A percentile compares a stretch with the other conserved stretches of the same genome.
These are phyloP conservation scores for Drosophila repleta DNA, from an alignment of 1,140 invertebrate species.

Conservation along the genomic window DNA sequence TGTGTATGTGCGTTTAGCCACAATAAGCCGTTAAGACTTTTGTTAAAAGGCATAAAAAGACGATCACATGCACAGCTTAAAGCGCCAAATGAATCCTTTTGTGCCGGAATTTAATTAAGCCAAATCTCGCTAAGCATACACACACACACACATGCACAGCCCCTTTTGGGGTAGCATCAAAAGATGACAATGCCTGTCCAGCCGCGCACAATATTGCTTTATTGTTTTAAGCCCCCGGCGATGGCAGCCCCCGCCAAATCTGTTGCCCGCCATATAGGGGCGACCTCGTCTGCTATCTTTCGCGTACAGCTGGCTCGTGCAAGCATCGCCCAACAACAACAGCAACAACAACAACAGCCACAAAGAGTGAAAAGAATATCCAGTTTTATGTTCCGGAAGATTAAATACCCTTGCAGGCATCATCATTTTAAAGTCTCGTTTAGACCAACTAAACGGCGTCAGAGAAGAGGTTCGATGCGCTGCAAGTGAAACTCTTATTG, in stretches of 20 bases:
- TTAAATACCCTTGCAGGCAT: constrained; percentile 8
- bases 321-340: constrained; percentile 27
- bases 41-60: constrained; percentile 72
- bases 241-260: constrained; percentile 9
- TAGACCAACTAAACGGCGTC: not conserved
- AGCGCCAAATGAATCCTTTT: constrained; percentile 69
- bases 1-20: constrained; percentile 25
- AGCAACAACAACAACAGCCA: not conserved
- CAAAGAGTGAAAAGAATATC: constrained; percentile 3
- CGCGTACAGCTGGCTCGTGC: constrained; percentile 61
- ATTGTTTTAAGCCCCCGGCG: constrained; percentile 44
- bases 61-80: constrained; percentile 42
- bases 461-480: too few relatives aligned
- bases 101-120: constrained; percentile 75
- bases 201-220: constrained; percentile 54
- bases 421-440: not conserved
- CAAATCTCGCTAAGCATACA: constrained; percentile 73
- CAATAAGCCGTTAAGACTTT: constrained; percentile 73
- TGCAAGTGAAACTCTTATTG: too few relatives aligned
- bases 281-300: constrained; percentile 51
- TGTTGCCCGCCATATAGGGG: not conserved
- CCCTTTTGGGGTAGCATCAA: constrained; percentile 35
- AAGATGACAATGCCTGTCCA: constrained; percentile 47
- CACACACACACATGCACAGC: constrained; percentile 10
- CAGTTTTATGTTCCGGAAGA: not conserved